Conservation (phyloP, 1,140 invertebrate species). For the Anastrepha obliqua region DNA sequence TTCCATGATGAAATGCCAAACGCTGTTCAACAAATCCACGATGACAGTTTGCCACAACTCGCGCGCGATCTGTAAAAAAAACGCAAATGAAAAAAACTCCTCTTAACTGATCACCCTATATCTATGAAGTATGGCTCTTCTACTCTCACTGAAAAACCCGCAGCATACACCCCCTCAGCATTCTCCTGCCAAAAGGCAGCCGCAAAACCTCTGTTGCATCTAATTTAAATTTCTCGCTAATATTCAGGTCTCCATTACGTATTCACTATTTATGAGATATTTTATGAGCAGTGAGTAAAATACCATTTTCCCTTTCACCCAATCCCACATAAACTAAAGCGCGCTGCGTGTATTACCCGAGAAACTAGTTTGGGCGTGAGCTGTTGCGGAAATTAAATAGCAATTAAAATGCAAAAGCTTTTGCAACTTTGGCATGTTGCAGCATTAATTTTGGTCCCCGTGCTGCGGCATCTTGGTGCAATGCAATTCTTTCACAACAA, state of each 20-base stretch:
- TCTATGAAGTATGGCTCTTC: too few species aligned
- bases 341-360: background rate
- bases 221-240: slow-evolving; percentile 30
- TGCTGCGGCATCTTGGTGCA: background rate
- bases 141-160: too few species aligned
- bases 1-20: too few species aligned
- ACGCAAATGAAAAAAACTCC: too few species aligned
- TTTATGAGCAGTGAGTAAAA: background rate
- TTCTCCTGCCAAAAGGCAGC: background rate
- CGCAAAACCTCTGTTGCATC: background rate
- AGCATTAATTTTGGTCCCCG: slow-evolving; percentile 47
- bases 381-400: slow-evolving; percentile 43
- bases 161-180: too few species aligned
- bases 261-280: background rate
- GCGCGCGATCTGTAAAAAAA: too few species aligned
- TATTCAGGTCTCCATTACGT: background rate
- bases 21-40: too few species aligned
- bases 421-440: slow-evolving; percentile 38
- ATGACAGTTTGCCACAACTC: too few species aligned
- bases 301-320: background rate
- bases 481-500: background rate
- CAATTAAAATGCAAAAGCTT: slow-evolving; percentile 50
- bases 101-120: too few species aligned
- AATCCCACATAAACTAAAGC: background rate
- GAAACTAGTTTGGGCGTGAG: background rate